Base-by-base conservation (phyloP, 2,113 vertebrate genomes). In the Platichthys flesus region DNA sequence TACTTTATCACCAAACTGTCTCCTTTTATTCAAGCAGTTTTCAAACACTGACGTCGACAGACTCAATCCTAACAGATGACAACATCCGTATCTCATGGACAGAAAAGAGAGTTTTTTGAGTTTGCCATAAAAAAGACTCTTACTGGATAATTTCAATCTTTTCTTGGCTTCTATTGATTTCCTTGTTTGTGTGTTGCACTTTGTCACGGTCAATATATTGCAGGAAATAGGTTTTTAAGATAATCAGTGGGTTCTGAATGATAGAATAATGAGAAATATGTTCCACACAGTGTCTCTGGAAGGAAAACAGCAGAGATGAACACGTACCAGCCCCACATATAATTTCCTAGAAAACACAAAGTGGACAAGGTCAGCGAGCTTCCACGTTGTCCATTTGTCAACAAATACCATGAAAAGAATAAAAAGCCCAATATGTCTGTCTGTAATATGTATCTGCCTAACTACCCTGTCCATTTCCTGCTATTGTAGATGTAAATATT, bases 181-280 rank as follows among this genome's bases (percentile, higher is more conserved):
- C 20, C 31, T 73, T 78, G 78, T 71, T 84, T 67, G 40, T 64
- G 62, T 78, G n/a, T 80, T 58, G 16, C 23, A 9, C 62, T 63
- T 61, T 79, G 57, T 56, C 9, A 31, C 15, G 23, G 51, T 61
- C 63, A 71, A 52, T 52, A 52, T 13, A 72, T 54, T 67, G 3
- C n/a, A 62, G 20, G 2, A 57, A 83, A 69, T 31, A 4, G 49
- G 45, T 76, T 74, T 31, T 76, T 60, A 58, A 54, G 35, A 60
- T 78, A 71, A 76, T 81, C 59, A 56, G 42, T 31, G 12, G 58
- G 7, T 66, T 80, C 47, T 49, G 23, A 23, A 37, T n/a, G 60
- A 79, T 74, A 78, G 49, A 71, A 42, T 60, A 60, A 59, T 74
- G 40, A 55, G 40, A 55, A 10, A 42, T 42, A 3, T 42, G 40